phyloP scores from a whole-genome alignment of 2,113 vertebrate genomes.

The Heterotis niloticus region DNA sequence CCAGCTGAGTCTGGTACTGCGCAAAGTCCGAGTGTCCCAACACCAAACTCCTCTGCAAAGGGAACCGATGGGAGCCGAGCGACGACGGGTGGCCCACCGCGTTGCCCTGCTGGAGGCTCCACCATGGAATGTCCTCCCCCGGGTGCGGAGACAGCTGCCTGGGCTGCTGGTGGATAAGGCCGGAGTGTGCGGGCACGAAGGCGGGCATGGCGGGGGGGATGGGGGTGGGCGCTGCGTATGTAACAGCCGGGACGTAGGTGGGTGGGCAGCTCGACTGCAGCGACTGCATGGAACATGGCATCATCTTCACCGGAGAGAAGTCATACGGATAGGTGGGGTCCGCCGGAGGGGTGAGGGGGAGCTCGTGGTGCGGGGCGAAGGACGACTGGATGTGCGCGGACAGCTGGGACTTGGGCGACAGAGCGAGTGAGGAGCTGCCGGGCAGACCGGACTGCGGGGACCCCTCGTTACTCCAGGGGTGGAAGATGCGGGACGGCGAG shows the following conservation, averaged over 20 bases:
- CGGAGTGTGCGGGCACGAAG: conserved; percentile 82
- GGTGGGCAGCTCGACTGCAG: conserved; percentile 82
- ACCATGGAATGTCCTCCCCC: conserved; percentile 86
- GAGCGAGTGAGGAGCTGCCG: conserved; percentile 78
- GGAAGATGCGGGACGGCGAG: conserved; percentile 91
- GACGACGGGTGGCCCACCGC: conserved; percentile 65
- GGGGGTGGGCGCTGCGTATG: conserved; percentile 77
- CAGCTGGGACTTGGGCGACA: conserved; percentile 79
- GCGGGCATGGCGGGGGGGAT: conserved; percentile 67
- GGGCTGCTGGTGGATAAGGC: conserved; percentile 85
- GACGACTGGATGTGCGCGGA: conserved; percentile 81
- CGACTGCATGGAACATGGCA: conserved; percentile 86
- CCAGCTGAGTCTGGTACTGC: conserved; percentile 94
- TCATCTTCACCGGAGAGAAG: conserved; percentile 94
- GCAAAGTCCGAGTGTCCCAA: conserved; percentile 92
- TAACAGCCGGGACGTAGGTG: conserved; percentile 82
- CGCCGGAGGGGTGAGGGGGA: conserved; percentile 91
- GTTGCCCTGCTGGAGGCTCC: conserved; percentile 82
- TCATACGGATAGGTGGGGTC: conserved; percentile 93
- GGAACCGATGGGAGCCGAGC: conserved; percentile 68
- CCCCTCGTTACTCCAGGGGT: conserved; percentile 90
- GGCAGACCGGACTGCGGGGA: conserved; percentile 71
- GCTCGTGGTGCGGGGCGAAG: conserved; percentile 83
- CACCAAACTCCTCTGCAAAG: conserved; percentile 81
- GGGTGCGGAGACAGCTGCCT: conserved; percentile 85